A percentile compares a stretch with the other conserved stretches of the same genome.
Evolutionary conservation across 2,797 vertebrate species (phyloP).

Genomic region (Falco concolor): DNA sequence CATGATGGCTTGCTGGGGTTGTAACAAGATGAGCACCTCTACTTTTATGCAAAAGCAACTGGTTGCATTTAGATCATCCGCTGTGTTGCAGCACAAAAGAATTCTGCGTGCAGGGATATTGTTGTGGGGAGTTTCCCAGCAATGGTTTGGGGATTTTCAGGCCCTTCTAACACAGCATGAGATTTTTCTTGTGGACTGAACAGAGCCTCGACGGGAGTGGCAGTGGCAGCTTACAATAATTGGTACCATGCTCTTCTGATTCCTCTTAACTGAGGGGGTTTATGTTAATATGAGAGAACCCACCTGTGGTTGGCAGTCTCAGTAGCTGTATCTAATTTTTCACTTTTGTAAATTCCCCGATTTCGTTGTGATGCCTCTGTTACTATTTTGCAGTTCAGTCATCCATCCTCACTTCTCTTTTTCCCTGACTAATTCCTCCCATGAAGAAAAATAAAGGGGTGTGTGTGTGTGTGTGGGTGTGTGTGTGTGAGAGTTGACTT

Average conservation of each 20-base stretch:
- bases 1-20: neutral
- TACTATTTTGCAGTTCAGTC: neutral
- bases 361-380: neutral
- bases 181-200: neutral
- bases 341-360: constrained; percentile 19
- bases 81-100: neutral
- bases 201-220: neutral
- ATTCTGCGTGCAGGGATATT: neutral
- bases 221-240: neutral
- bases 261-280: neutral
- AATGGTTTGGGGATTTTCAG: constrained; percentile 31
- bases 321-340: constrained; percentile 4
- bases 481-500: neutral
- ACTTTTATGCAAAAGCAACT: neutral
- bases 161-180: neutral
- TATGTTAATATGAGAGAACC: constrained; percentile 19
- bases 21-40: neutral
- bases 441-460: neutral
- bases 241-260: neutral
- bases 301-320: constrained; percentile 15
- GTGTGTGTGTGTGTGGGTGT: too few relatives aligned
- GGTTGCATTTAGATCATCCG: neutral
- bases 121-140: constrained; percentile 21
- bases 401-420: constrained; percentile 16
- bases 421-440: constrained; percentile 11